A percentile compares a stretch with the other conserved stretches of the same genome.
phyloP scores from a whole-genome alignment of 1,140 invertebrate species.

The Drosophila sp. region DNA sequence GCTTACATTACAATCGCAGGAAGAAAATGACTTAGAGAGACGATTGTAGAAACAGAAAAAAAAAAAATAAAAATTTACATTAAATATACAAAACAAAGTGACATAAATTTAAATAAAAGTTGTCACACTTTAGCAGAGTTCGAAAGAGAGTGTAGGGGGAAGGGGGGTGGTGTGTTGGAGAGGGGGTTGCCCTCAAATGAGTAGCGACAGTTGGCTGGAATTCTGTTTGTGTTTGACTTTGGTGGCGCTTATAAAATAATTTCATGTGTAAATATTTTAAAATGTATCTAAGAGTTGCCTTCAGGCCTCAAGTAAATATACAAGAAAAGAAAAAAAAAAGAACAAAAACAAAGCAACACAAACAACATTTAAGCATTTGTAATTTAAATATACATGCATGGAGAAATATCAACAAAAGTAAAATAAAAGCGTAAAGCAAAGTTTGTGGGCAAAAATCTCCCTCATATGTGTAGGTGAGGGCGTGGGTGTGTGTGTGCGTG shows the following conservation, averaged over 20 bases:
- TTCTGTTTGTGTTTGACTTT: constrained; percentile 58
- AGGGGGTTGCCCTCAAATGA: background rate
- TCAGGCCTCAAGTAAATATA: constrained; percentile 52
- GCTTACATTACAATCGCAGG: too few species aligned
- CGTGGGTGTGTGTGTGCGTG: constrained; percentile 17
- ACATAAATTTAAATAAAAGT: constrained; percentile 3
- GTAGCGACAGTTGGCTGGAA: constrained; percentile 4
- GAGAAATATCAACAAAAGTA: constrained; percentile 63
- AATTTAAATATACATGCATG: constrained; percentile 72
- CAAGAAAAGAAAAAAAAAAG: constrained; percentile 48
- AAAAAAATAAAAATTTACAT: too few species aligned
- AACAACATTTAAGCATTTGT: constrained; percentile 39
- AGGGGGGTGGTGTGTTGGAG: background rate
- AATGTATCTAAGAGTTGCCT: constrained; percentile 48
- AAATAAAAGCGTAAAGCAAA: constrained; percentile 56
- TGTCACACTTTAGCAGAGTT: background rate
- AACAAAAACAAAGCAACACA: constrained; percentile 42
- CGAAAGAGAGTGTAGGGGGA: background rate
- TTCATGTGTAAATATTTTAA: constrained; percentile 73
- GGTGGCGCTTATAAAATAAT: constrained; percentile 62
- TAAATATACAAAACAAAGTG: background rate
- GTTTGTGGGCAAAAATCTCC: constrained; percentile 50
- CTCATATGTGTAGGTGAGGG: background rate
- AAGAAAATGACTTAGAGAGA: too few species aligned
- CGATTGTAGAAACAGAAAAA: too few species aligned